Base-by-base conservation (phyloP, 1,140 invertebrate genomes). In the Drosophila ironensis region DNA sequence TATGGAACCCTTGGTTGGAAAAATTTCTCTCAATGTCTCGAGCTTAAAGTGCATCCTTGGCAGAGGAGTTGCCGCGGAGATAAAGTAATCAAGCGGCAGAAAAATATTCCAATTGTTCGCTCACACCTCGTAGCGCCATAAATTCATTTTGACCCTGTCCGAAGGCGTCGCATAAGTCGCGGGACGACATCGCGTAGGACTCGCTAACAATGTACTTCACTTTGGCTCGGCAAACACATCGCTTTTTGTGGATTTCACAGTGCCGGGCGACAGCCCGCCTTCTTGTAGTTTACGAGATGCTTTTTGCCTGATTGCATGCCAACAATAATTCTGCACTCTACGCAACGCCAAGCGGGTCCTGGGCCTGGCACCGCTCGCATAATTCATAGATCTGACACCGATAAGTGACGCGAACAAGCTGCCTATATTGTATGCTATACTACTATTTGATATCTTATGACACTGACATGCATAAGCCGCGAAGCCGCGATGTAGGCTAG, bases 331-430 rank as follows among this genome's bases (percentile, higher is more conserved):
- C 68, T 73, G 16, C 27, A 12, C 41, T 33, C 11, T 30, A n/a
- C 27, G 42, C 9, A 33, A n/a, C 3, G 24, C n/a, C 28, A n/a
- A n/a, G n/a, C 45, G 17, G 20, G 38, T 9, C 22, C 30, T 8
- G 20, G 50, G 38, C 52, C 52, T 59, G 63, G 28, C 45, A 40
- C 6, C 28, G 44, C 27, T 9, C 50, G 44, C 59, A 70, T 80
- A 38, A 51, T 37, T 75, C 27, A 56, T 51, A 70, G 64, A 80
- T 71, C 50, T 64, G 57, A 48, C 57, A 74, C 52, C 20, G 75
- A 80, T 80, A 80, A 66, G 20, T 19, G 35, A 25, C 30, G 5
- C 24, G 25, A 28, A 17, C 46, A 50, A 30, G 14, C 42, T 38
- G 44, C 38, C 17, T 46, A 52, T 12, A 48, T n/a, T n/a, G n/a